These are phyloP conservation scores for Anolis carolinensis DNA, from an alignment of 2,113 vertebrate species.

Conservation along the genomic window DNA sequence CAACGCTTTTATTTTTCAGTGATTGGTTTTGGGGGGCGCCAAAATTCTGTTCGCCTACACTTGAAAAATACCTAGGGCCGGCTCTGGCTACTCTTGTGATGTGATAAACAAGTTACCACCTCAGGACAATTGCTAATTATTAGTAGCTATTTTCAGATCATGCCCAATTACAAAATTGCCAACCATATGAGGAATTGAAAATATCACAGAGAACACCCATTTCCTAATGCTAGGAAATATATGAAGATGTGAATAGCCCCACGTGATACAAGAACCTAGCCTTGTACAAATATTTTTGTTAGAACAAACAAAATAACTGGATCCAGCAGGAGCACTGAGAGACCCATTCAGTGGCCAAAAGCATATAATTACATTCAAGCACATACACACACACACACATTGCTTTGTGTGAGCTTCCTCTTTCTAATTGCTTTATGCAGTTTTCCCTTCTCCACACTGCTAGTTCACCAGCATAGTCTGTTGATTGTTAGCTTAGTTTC, in stretches of 20 bases:
- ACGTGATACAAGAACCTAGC: background rate
- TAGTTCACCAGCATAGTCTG: too few relatives aligned
- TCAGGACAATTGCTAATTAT: background rate
- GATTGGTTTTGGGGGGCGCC: too few relatives aligned
- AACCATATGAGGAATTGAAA: background rate
- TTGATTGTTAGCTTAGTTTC: background rate
- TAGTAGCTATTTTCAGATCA: background rate
- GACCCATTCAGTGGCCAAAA: background rate
- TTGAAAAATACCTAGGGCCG: too few relatives aligned
- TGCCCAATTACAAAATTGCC: background rate
- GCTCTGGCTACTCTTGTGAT: background rate
- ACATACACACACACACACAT: background rate
- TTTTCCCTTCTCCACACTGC: too few relatives aligned
- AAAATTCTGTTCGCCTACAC: too few relatives aligned
- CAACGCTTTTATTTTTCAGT: too few relatives aligned
- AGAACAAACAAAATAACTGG: background rate
- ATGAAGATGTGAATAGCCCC: background rate
- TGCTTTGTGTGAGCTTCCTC: background rate
- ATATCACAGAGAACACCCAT: background rate
- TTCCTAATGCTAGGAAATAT: background rate
- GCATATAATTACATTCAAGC: background rate
- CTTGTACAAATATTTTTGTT: background rate
- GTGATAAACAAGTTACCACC: background rate
- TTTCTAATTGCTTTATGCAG: background rate
- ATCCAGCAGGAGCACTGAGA: background rate